Evolutionary conservation across 2,888 invertebrate genomes (phyloP).

Genomic region (Cyclophora punctaria): DNA sequence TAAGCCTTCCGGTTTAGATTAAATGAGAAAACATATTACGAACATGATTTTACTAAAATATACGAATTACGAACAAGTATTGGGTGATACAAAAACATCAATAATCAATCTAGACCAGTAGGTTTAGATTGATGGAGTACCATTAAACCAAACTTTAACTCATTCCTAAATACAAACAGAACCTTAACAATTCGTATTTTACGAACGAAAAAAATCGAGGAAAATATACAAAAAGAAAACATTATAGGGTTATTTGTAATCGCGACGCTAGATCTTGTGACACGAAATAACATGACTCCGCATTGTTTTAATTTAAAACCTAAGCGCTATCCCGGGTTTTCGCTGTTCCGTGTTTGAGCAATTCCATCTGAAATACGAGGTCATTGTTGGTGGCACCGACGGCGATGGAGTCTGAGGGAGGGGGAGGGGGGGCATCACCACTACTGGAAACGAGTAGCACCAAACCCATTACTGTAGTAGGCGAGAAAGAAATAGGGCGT

Average conservation of each 20-base stretch:
- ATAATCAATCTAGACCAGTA: too few species aligned
- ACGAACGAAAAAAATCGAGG: slow-evolving; percentile 1
- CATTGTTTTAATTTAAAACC: slow-evolving; percentile 33
- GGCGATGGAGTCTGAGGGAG: slow-evolving; percentile 52
- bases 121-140: too few species aligned
- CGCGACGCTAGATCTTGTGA: slow-evolving; percentile 12
- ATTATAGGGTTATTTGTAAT: slow-evolving; percentile 3
- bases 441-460: slow-evolving; percentile 39
- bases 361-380: slow-evolving; percentile 74
- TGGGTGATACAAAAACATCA: too few species aligned
- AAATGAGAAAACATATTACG: too few species aligned
- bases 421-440: slow-evolving; percentile 31
- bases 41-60: too few species aligned
- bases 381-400: slow-evolving; percentile 72
- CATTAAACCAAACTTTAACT: too few species aligned
- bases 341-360: slow-evolving; percentile 70
- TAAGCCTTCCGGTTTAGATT: too few species aligned
- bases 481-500: slow-evolving; percentile 69
- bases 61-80: too few species aligned
- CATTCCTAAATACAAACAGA: too few species aligned
- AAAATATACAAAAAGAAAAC: slow-evolving; percentile 5
- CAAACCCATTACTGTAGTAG: slow-evolving; percentile 66
- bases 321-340: slow-evolving; percentile 59
- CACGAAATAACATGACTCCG: slow-evolving; percentile 15
- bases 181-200: too few species aligned